Percentiles rank a stretch among this genome's conserved stretches.
phyloP scores from a whole-genome alignment of 2,113 vertebrate genomes.

The Paradisaea rubra region DNA sequence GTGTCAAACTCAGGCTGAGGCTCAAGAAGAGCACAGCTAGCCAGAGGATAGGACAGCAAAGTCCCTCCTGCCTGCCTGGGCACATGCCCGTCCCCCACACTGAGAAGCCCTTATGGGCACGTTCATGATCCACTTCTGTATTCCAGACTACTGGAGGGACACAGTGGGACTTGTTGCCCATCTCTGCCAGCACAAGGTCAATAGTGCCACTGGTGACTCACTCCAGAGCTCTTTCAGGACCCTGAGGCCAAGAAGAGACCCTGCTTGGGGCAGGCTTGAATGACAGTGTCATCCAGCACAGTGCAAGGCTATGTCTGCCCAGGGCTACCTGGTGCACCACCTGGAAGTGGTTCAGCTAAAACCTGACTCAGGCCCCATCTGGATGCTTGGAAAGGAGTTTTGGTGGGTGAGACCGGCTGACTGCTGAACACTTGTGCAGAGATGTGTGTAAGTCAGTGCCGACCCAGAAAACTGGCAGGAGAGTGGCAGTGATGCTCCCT shows the following conservation, averaged over 20 bases:
- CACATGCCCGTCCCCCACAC: background rate
- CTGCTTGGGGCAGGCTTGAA: background rate
- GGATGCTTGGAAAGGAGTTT: background rate
- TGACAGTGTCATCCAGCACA: background rate
- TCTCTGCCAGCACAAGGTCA: background rate
- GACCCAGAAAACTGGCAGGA: slow-evolving; percentile 41
- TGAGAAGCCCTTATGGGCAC: rapidly evolving
- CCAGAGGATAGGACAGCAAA: background rate
- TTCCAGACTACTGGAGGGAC: background rate
- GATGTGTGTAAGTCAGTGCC: background rate
- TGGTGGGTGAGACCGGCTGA: slow-evolving; percentile 18
- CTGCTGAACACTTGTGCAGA: background rate
- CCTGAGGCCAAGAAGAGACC: background rate
- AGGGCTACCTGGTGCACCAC: background rate
- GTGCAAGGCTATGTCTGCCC: background rate
- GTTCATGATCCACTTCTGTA: background rate
- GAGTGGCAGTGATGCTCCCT: slow-evolving; percentile 24
- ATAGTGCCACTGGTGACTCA: background rate
- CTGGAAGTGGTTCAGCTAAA: background rate
- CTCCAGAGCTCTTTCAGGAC: background rate
- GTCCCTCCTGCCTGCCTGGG: background rate
- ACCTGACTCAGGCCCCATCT: slow-evolving; percentile 6
- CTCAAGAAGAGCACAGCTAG: background rate
- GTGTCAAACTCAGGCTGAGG: background rate
- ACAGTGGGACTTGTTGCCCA: background rate